Percentiles rank a stretch among this genome's conserved stretches.
Conservation (phyloP, 2,113 vertebrate genomes). For the Mesembrinibis cayennensis region DNA sequence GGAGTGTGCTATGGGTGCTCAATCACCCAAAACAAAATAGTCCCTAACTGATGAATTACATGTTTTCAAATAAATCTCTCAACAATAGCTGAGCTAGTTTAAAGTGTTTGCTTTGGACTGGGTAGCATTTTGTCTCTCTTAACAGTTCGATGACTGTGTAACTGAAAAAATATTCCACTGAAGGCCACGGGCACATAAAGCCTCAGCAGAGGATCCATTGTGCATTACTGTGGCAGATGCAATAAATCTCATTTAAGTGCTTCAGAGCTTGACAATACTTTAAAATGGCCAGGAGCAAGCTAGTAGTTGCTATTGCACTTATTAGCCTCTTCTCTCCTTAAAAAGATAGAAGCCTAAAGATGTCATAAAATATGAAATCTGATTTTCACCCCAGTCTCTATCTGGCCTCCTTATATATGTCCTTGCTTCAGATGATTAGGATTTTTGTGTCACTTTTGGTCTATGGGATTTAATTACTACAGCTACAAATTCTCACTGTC, state of each 20-base stretch:
- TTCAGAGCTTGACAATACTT: background rate
- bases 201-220: background rate
- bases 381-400: background rate
- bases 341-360: background rate
- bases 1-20: background rate
- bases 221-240: background rate
- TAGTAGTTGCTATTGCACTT: background rate
- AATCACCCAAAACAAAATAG: background rate
- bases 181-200: background rate
- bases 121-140: background rate
- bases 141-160: background rate
- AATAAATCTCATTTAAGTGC: slow-evolving; percentile 24
- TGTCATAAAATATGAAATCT: background rate
- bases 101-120: background rate
- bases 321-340: background rate
- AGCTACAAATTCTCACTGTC: background rate
- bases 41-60: background rate
- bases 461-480: background rate
- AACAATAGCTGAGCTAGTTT: background rate
- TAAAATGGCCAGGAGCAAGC: background rate
- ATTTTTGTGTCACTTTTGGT: background rate
- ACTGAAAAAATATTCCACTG: background rate
- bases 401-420: background rate
- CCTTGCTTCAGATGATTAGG: background rate
- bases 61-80: slow-evolving; percentile 1